These are phyloP conservation scores for Himalopsyche phryganea DNA, from an alignment of 1,140 invertebrate species.

Conservation along the genomic window DNA sequence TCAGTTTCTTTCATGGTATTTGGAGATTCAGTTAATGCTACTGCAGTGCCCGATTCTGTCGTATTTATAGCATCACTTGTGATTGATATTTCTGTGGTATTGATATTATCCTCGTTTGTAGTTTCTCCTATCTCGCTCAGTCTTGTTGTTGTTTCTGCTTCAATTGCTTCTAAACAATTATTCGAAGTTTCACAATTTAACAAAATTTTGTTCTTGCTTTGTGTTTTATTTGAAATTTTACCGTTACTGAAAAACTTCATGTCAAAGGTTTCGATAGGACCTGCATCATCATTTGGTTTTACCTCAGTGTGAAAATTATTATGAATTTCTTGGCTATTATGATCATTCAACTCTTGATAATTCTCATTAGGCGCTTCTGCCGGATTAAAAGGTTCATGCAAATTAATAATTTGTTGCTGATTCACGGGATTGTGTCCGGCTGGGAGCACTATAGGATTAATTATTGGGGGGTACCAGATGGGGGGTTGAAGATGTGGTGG, in stretches of 20 bases:
- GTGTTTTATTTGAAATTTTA: background rate
- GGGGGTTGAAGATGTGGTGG: conserved; percentile 23
- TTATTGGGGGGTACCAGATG: conserved; percentile 20
- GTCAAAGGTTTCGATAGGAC: background rate
- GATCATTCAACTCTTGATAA: conserved; percentile 17
- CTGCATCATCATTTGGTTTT: background rate
- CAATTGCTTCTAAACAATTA: too few species aligned
- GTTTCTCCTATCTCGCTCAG: too few species aligned
- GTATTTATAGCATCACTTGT: too few species aligned
- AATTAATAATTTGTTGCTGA: conserved; percentile 27
- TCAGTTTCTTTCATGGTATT: too few species aligned
- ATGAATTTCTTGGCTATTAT: conserved; percentile 19
- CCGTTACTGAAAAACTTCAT: background rate
- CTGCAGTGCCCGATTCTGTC: too few species aligned
- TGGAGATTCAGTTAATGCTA: too few species aligned
- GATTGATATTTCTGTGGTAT: too few species aligned
- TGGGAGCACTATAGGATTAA: conserved; percentile 3
- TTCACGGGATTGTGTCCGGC: conserved; percentile 17
- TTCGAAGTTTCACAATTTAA: too few species aligned
- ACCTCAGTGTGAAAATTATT: conserved; percentile 14
- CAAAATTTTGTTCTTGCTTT: conserved; percentile 6
- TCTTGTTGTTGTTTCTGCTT: too few species aligned
- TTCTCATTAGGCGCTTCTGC: conserved; percentile 22
- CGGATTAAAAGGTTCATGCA: conserved; percentile 16
- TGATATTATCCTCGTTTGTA: too few species aligned